A percentile compares a stretch with the other conserved stretches of the same genome.
Evolutionary conservation across 2,113 vertebrate genomes (phyloP).

Genomic region (Campylorhamphus procurvoides): DNA sequence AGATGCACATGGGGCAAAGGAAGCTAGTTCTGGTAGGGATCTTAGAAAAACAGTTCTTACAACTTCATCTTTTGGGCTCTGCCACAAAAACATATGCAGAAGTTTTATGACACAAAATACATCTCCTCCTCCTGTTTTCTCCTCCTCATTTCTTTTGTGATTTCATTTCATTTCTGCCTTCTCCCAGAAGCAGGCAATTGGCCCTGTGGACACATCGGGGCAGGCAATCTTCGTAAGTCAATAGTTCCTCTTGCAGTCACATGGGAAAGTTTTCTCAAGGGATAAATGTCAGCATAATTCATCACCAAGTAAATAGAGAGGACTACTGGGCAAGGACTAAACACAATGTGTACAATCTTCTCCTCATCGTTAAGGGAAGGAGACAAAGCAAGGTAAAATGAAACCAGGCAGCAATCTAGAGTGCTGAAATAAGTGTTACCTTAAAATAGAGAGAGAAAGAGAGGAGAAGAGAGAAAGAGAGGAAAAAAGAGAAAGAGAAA

Average conservation of each 20-base stretch:
- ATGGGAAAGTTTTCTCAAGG: neutral
- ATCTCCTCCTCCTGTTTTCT: neutral
- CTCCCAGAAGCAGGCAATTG: neutral
- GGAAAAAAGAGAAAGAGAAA: neutral
- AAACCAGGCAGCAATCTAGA: neutral
- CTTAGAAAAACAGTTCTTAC: neutral
- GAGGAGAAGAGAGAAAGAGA: neutral
- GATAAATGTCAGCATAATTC: neutral
- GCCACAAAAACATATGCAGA: neutral
- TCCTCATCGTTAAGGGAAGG: neutral
- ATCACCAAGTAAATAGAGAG: neutral
- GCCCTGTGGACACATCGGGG: neutral
- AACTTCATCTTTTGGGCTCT: neutral
- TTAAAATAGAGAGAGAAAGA: neutral
- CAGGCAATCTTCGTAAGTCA: neutral
- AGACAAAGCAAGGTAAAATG: neutral
- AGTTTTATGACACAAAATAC: neutral
- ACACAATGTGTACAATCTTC: neutral
- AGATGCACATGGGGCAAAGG: neutral
- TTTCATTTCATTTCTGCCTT: neutral
- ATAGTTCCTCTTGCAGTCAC: neutral
- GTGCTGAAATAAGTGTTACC: neutral
- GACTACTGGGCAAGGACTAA: neutral
- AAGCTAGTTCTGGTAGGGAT: neutral
- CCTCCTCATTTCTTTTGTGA: neutral